A percentile compares a stretch with the other conserved stretches of the same genome.
phyloP scores from a whole-genome alignment of 2,113 vertebrate genomes.

The Heteronetta atricapilla region DNA sequence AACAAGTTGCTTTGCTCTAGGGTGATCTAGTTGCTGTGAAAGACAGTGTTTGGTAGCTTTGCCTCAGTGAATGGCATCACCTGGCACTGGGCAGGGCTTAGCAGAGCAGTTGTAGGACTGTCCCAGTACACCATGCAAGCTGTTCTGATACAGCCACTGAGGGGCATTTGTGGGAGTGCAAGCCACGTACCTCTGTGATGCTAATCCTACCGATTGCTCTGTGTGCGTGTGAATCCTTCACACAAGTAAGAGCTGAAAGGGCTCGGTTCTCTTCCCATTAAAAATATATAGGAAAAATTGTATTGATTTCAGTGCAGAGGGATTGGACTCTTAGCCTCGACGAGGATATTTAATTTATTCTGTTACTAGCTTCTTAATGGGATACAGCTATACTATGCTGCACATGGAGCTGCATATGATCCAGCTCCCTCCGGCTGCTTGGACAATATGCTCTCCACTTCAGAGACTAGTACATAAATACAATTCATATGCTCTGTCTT shows the following conservation, averaged over 20 bases:
- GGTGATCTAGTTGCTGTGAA: neutral
- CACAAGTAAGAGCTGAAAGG: neutral
- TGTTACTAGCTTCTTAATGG: constrained; percentile 46
- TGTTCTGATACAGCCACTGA: neutral
- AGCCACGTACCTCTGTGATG: neutral
- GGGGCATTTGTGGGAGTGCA: neutral
- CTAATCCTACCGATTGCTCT: neutral
- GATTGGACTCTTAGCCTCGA: neutral
- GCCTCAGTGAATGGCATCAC: neutral
- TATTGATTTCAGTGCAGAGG: constrained; percentile 39
- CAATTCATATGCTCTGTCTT: constrained; percentile 61
- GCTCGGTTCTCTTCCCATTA: constrained; percentile 10
- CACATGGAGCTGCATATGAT: constrained; percentile 17
- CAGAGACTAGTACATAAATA: constrained; percentile 58
- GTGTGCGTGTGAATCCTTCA: neutral
- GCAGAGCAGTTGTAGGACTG: fast-evolving
- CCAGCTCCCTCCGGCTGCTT: constrained; percentile 51
- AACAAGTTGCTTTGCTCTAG: neutral
- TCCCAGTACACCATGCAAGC: neutral
- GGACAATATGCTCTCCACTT: constrained; percentile 46
- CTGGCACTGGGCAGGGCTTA: neutral
- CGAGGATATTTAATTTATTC: constrained; percentile 58
- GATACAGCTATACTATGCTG: constrained; percentile 43
- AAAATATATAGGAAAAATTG: constrained; percentile 46
- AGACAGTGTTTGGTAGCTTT: fast-evolving